Evolutionary conservation across 2,797 vertebrate genomes (phyloP), one percentile per base, ranked within the genome.

Genomic region (Molossus alvarezi): DNA sequence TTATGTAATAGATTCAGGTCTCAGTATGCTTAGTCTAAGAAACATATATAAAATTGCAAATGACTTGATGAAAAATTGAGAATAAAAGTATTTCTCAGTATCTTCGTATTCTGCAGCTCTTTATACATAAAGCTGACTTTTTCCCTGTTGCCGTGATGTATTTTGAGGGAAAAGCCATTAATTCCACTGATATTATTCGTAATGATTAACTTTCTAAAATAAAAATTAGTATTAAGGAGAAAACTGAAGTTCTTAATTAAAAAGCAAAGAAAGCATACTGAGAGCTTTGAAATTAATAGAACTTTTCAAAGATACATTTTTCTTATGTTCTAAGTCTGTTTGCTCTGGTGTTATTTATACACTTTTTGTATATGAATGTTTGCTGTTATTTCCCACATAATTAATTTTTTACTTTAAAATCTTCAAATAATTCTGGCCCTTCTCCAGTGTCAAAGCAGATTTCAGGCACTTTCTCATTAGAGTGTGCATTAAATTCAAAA

Each of bases 401-500:
- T 20, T 90, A 73, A 9, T 17, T 71, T 62, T 95, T 91, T n/a
- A 92, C 77, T 57, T 96, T 85, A 29, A 45, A 79, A 45, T 96
- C 37, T 86, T 96, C 17, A 92, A 96, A 77, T 86, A 84, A 9
- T 84, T 81, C 11, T 91, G 88, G 62, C 21, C 15, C 1, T 51
- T 81, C 17, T 71, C 60, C 53, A 90, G 12, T 58, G 25, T 18
- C 17, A 41, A 0, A 67, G 0, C 73, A 65, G 21, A 37, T 82
- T 88, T 6, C 15, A 27, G 83, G n/a, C 13, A 86, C 37, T n/a
- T 90, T 88, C 76, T 18, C 7, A 1, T 23, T 48, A 77, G 14
- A 86, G 0, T 97, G 15, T 88, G 25, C 67, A 90, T 90, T 94
- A 77, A 91, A 91, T 92, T 12, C 37, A 79, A 95, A 84, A 75